phyloP scores from a whole-genome alignment of 2,888 invertebrate genomes.

The Ashinkailepas kermadecensis region DNA sequence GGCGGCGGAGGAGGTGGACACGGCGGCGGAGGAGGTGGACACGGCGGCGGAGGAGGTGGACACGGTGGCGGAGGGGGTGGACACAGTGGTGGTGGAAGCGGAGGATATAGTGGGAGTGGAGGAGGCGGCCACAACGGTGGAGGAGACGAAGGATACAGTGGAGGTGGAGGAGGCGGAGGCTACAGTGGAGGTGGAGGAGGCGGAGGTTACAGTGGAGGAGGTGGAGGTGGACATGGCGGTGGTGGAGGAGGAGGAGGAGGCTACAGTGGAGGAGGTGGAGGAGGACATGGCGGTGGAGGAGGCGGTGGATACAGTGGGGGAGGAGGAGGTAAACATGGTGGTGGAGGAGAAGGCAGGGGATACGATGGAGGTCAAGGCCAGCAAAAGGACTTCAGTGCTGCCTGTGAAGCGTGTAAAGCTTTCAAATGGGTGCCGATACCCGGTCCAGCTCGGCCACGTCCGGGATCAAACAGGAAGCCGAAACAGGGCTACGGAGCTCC shows the following conservation, averaged over 20 bases:
- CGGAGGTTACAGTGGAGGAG: not conserved
- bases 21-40: not conserved
- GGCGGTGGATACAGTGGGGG: not conserved
- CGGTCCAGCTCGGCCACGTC: not conserved
- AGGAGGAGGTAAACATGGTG: not conserved
- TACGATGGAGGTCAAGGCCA: not conserved
- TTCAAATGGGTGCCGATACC: slow-evolving; percentile 7
- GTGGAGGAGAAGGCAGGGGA: not conserved
- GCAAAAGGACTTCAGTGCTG: not conserved
- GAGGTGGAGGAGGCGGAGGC: not conserved
- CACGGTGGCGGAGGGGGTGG: not conserved
- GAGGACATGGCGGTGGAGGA: not conserved
- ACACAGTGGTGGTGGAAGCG: not conserved
- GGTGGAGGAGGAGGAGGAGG: not conserved
- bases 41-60: not conserved
- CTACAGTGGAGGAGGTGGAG: not conserved
- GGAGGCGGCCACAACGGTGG: not conserved
- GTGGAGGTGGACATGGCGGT: not conserved
- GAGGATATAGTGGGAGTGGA: not conserved
- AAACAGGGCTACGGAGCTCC: slow-evolving; percentile 6
- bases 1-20: not conserved
- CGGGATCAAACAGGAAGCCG: not conserved
- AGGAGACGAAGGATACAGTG: not conserved
- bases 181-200: slow-evolving; percentile 1
- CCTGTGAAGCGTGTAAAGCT: not conserved